Base-by-base conservation (phyloP, 2,888 invertebrate genomes). In the Drosophila stalkeri region DNA sequence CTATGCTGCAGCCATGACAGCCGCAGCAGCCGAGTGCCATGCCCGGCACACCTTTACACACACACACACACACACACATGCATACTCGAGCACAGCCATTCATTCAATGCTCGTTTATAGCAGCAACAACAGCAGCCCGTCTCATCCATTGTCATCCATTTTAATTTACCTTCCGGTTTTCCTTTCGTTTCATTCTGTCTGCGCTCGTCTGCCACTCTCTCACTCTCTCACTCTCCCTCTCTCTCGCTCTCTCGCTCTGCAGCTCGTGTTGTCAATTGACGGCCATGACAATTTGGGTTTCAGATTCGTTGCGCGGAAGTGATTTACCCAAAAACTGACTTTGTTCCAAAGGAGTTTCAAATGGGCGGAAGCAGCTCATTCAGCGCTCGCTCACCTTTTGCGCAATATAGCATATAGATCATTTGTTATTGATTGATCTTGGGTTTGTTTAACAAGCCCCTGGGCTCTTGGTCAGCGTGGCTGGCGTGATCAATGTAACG, bases 121-220 rank as follows among this genome's bases (percentile, higher is more conserved):
- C 75, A 78, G 78, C 70, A 67, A 39, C 39, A 63, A 47, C 76
- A 72, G 65, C 77, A 72, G 66, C 55, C 57, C 72, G 65, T 49
- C 79, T 72, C 80, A 84, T 76, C 84, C 76, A 85, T 86, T 86
- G 89, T 89, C 87, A 89, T 86, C 89, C 86, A 86, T 86, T 89
- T 86, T 86, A 86, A 86, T 86, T 89, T 86, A 84, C 86, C 87
- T 89, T 89, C 87, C 87, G 88, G 85, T 86, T 80, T 79, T 75
- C 69, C 80, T 72, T 76, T 81, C 79, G 61, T 68, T 67, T 69
- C 60, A 67, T 74, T 73, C 71, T 52, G 44, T 65, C 55, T 51
- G 60, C 54, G 49, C 65, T 52, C 51, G 9, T 51, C 52, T 44
- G 27, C 16, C 52, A 33, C 31, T 46, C 41, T n/a, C 43, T 33